Base-by-base conservation (phyloP, 2,797 vertebrate species). In the Vespertilio murinus region DNA sequence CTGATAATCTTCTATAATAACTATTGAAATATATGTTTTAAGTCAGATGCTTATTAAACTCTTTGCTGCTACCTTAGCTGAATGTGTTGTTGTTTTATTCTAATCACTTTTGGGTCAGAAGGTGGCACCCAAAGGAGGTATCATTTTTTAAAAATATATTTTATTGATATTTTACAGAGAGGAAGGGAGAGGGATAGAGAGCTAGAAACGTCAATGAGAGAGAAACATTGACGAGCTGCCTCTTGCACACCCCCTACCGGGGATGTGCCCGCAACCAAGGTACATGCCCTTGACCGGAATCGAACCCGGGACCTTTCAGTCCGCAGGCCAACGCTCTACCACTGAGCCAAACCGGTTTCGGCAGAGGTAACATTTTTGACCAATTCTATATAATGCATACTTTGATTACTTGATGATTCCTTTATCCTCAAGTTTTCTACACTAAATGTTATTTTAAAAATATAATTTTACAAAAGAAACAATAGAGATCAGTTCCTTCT, bases 21-120 rank as follows among this genome's bases (percentile, higher is more conserved):
- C 30, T 74, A 33, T 1, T 73, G 25, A 87, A 75, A 84, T 64
- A 17, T 25, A 1, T 20, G 10, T 64, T 75, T 91, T 70, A 88
- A 95, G 69, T 10, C 65, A 89, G 87, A 71, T 25, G 3, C 17
- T 88, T 93, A 83, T 56, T 83, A 70, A 80, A 91, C 22, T 64
- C 47, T 52, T 89, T 14, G 30, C 35, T 83, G 14, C 20, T 80
- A 17, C 30, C n/a, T 75, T 93, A 42, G 9, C 49, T 45, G 59
- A 67, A 35, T 67, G n/a, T 16, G 59, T 38, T 77, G 30, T 67
- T 65, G 30, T 59, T 74, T 20, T 10, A 74, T 69, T 93, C 35
- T 81, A 70, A 42, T 90, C 49, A 91, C 38, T 90, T 25, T 78
- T 52, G 42, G 6, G 38, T 73, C 25, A 93, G 4, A 92, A 33